Evolutionary conservation across 2,888 invertebrate species (phyloP).

Genomic region (Eristalis pertinax): DNA sequence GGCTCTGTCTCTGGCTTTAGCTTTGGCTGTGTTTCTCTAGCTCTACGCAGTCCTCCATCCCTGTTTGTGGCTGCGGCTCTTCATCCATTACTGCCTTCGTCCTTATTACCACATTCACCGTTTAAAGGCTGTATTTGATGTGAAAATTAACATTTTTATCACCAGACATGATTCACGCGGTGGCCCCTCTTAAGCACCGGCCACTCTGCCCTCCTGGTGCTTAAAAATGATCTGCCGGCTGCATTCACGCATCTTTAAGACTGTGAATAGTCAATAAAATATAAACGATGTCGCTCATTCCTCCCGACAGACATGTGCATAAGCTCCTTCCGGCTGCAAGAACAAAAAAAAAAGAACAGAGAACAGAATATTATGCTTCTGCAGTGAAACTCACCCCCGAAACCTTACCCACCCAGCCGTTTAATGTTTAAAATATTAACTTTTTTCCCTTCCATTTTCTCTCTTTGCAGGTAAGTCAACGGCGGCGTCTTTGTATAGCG

Average conservation of each 20-base stretch:
- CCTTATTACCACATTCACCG: no score
- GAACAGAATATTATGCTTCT: not conserved
- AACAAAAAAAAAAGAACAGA: no score
- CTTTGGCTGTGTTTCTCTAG: no score
- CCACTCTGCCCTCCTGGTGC: not conserved
- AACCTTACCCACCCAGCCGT: not conserved
- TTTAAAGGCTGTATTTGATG: no score
- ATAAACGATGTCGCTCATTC: not conserved
- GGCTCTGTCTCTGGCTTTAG: no score
- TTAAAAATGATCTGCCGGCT: not conserved
- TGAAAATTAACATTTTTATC: no score
- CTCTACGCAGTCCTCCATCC: no score
- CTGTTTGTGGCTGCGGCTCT: no score
- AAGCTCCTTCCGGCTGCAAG: not conserved
- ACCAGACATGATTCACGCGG: no score
- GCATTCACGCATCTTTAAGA: not conserved
- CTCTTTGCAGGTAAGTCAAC: conserved; percentile 59
- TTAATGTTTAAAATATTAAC: not conserved
- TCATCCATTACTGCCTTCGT: no score
- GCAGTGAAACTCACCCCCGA: not conserved
- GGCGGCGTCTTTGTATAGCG: not conserved
- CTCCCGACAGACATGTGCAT: not conserved
- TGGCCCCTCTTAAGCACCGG: not conserved
- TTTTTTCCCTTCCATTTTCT: conserved; percentile 1
- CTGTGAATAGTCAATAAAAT: not conserved